phyloP scores from a whole-genome alignment of 2,113 vertebrate species.

The Aramus guarauna region DNA sequence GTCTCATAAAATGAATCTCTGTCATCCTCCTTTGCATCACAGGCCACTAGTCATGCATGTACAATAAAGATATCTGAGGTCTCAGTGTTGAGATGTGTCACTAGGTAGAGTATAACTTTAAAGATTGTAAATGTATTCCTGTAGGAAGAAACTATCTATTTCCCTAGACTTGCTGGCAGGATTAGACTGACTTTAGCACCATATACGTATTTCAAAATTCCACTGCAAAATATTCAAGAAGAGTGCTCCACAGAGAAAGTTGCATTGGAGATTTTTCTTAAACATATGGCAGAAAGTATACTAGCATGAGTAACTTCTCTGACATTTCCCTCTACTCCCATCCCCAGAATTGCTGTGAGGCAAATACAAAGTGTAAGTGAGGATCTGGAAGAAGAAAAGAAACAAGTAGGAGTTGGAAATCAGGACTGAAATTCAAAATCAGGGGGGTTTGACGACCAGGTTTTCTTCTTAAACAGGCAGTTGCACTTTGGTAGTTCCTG shows the following conservation, averaged over 20 bases:
- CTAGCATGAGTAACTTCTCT: slow-evolving; percentile 14
- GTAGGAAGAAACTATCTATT: not conserved
- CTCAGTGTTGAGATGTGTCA: not conserved
- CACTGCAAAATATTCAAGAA: not conserved
- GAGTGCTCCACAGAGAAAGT: not conserved
- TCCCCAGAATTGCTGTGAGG: not conserved
- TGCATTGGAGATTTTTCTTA: slow-evolving; percentile 8
- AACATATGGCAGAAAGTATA: slow-evolving; percentile 40
- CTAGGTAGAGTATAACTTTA: not conserved
- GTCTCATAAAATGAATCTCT: not conserved
- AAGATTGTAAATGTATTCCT: not conserved
- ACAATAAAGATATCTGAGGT: not conserved
- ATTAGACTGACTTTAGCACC: not conserved
- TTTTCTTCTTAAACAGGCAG: not conserved
- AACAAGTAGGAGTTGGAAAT: not conserved
- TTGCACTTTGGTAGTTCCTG: not conserved
- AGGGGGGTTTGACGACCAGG: not conserved
- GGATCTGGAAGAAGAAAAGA: not conserved
- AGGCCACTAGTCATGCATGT: not conserved
- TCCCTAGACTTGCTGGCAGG: not conserved
- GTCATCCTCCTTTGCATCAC: not conserved
- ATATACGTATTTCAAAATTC: not conserved
- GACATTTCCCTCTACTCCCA: slow-evolving; percentile 14
- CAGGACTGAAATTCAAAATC: not conserved
- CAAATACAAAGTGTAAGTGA: not conserved